Evolutionary conservation across 2,797 vertebrate species (phyloP), one percentile per base, ranked within the genome.

Genomic region (Acanthiza pusilla): DNA sequence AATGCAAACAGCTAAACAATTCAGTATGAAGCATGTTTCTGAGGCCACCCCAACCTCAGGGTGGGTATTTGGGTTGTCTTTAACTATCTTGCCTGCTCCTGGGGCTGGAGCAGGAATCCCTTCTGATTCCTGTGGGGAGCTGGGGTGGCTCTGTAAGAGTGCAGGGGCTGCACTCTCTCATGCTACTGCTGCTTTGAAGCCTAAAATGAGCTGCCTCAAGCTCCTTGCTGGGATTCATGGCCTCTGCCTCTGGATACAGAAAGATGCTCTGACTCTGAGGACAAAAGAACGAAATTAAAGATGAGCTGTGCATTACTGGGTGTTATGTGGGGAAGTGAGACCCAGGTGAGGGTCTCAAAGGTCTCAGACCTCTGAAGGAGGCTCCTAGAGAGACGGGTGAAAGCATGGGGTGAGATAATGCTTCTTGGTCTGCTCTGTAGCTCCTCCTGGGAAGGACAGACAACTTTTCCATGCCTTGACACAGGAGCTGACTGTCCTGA

Each of bases 401-500:
- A 73, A 73, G 40, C 1, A 5, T 10, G 19, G n/a, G 10, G 13
- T 34, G 47, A 18, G 16, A 29, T 38, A 91, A 81, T 1, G 1
- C 15, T 40, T 54, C 43, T 84, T 43, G 36, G 15, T 62, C 53
- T 86, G 40, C 16, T 77, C 74, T 78, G n/a, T 40, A 78, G 70
- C 17, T 91, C 40, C 36, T n/a, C 40, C 36, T n/a, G 19, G 36
- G 30, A 58, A 62, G 62, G 47, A 65, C 62, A 72, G 20, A 40
- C 1, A 11, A 26, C 32, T 85, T 62, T 60, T 27, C 50, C 5
- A 8, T 29, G 22, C 67, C 30, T 77, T 2, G 0, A 11, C 2
- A 3, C 7, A 8, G 17, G 13, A 86, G 36, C 15, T 61, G 51
- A 61, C 32, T 0, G 1, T 9, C 8, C 16, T 0, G 0, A 85